Evolutionary conservation across 2,888 invertebrate genomes (phyloP), one percentile per base, ranked within the genome.

Genomic region (Morpho deidamia): DNA sequence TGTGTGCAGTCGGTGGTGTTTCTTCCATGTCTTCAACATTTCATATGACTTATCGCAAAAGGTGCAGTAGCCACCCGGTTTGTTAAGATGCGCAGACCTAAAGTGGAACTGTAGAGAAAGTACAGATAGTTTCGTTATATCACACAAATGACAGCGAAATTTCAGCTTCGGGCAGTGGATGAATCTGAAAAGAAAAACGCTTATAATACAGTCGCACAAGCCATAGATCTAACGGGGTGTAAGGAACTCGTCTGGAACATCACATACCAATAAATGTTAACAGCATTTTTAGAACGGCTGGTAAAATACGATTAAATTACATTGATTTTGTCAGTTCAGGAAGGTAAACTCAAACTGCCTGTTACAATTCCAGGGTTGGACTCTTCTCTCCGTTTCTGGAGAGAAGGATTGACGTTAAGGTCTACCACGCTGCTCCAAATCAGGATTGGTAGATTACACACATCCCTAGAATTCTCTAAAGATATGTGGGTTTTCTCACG

Each of bases 51-150:
- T 74, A 40, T 65, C 56, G 47, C 82, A 82, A 9, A 62, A 45
- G 0, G 63, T 56, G 43, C 82, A 83, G 50, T 68, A 60, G 0
- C 82, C 81, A 1, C 81, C 81, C 0, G 44, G 48, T 54, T 71
- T 74, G 3, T 71, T 65, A 44, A 83, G 70, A 65, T 83, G 82
- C 2, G 59, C 63, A 4, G 67, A 65, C 51, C 83, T 71, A 45
- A 80, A 83, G 56, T 83, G 83, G 53, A 73, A 83, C 60, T 82
- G 71, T 7, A 81, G 61, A 0, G 61, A 56, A 1, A 70, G 54
- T 10, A 14, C 44, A 14, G 58, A 53, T 0, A 23, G 44, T 32
- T 53, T 61, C 1, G 12, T 61, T 33, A 60, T 67, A 32, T 68
- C 39, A 52, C 82, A 81, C 45, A 67, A 61, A 33, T 76, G 75